Conservation (phyloP, 2,888 invertebrate species). For the Amiota minor region DNA sequence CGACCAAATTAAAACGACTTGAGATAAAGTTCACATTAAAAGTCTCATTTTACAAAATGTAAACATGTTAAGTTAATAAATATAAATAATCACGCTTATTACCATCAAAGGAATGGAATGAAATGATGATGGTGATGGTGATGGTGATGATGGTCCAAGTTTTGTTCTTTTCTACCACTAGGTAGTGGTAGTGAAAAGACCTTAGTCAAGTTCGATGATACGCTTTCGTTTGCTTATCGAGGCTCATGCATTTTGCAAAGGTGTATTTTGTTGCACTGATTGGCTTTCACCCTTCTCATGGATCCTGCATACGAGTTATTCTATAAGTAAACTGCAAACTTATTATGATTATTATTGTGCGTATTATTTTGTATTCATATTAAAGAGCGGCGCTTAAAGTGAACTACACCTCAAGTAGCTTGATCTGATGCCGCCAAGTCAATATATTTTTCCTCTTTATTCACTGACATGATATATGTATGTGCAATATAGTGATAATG, state of each 20-base stretch:
- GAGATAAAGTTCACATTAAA: conserved; percentile 72
- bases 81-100: conserved; percentile 72
- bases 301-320: neutral
- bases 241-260: conserved; percentile 70
- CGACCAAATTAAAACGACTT: conserved; percentile 44
- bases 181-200: no score
- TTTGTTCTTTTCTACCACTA: conserved; percentile 11
- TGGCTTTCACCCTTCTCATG: conserved; percentile 36
- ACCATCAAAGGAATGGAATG: conserved; percentile 37
- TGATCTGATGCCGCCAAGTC: neutral
- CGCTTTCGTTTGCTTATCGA: conserved; percentile 53
- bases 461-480: conserved; percentile 25
- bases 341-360: no score
- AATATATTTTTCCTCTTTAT: neutral
- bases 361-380: no score
- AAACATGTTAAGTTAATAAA: conserved; percentile 72
- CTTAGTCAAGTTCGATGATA: neutral
- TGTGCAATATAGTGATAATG: conserved; percentile 12
- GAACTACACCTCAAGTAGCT: conserved; percentile 3
- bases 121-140: conserved; percentile 30
- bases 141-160: neutral
- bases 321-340: neutral
- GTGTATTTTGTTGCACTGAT: conserved; percentile 65
- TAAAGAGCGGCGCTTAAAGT: conserved; percentile 9
- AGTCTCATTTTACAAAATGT: conserved; percentile 73